Percentiles rank a stretch among this genome's conserved stretches.
Conservation (phyloP, 1,140 invertebrate species). For the Cydia strobilella region DNA sequence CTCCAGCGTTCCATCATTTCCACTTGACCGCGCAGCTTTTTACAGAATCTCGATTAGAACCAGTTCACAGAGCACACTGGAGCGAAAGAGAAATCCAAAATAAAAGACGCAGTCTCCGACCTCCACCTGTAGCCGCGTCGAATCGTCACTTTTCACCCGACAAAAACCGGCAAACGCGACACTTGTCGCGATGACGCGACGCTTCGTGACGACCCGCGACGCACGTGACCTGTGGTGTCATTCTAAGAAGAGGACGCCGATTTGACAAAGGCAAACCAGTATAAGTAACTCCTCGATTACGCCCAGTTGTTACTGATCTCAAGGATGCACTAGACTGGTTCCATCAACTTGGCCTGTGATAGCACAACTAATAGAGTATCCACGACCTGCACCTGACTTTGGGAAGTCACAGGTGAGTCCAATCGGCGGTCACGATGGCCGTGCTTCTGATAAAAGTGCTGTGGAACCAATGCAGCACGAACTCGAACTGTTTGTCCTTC, state of each 20-base stretch:
- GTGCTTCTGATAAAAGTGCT: slow-evolving; percentile 17
- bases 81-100: slow-evolving; percentile 53
- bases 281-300: neutral
- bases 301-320: neutral
- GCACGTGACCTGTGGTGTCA: slow-evolving; percentile 48
- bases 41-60: slow-evolving; percentile 59
- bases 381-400: slow-evolving; percentile 23
- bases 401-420: slow-evolving; percentile 26
- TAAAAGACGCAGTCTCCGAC: slow-evolving; percentile 42
- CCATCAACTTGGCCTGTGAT: neutral
- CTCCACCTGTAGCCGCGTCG: slow-evolving; percentile 61
- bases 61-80: slow-evolving; percentile 70
- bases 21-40: slow-evolving; percentile 58
- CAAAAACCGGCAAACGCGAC: slow-evolving; percentile 38
- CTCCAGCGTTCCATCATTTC: neutral
- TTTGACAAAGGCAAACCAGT: neutral
- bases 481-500: neutral
- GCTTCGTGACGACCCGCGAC: slow-evolving; percentile 40
- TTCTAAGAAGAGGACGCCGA: neutral
- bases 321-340: neutral
- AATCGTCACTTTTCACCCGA: slow-evolving; percentile 47
- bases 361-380: neutral
- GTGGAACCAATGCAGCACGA: slow-evolving; percentile 26
- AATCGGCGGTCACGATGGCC: slow-evolving; percentile 16
- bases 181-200: slow-evolving; percentile 40